Conservation (phyloP, 2,797 vertebrate genomes). For the Rachycentron canadum region DNA sequence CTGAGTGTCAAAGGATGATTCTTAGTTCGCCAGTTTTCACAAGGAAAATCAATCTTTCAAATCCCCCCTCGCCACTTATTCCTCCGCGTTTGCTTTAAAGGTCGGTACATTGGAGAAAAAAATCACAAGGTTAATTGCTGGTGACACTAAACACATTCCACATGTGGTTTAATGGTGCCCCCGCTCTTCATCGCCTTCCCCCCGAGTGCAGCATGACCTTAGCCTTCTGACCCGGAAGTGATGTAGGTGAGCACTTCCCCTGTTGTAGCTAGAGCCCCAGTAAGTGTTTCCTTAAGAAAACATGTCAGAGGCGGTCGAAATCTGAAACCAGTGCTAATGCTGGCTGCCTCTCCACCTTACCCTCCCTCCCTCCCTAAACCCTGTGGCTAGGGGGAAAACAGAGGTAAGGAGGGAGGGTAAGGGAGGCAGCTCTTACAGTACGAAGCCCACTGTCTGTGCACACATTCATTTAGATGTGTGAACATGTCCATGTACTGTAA, state of each 20-base stretch:
- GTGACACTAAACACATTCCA: constrained; percentile 65
- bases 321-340: constrained; percentile 79
- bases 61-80: neutral
- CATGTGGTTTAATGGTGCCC: constrained; percentile 44
- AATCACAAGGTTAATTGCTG: constrained; percentile 56
- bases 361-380: constrained; percentile 33
- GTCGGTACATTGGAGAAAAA: constrained; percentile 35
- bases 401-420: constrained; percentile 24
- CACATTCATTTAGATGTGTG: constrained; percentile 61
- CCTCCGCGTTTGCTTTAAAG: constrained; percentile 54
- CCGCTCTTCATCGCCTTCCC: constrained; percentile 34
- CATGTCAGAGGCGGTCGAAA: constrained; percentile 77
- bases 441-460: constrained; percentile 37
- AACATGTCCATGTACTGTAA: constrained; percentile 59
- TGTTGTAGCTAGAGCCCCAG: constrained; percentile 67
- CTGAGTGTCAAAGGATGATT: constrained; percentile 26
- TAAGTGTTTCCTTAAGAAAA: constrained; percentile 86
- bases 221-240: constrained; percentile 74
- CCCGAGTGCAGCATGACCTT: constrained; percentile 62
- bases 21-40: constrained; percentile 35
- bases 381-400: constrained; percentile 47
- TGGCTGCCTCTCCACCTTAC: constrained; percentile 59
- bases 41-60: constrained; percentile 41
- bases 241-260: constrained; percentile 79
- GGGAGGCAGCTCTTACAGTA: constrained; percentile 23